phyloP scores from a whole-genome alignment of 2,888 invertebrate species.

The Heliconius hortense region DNA sequence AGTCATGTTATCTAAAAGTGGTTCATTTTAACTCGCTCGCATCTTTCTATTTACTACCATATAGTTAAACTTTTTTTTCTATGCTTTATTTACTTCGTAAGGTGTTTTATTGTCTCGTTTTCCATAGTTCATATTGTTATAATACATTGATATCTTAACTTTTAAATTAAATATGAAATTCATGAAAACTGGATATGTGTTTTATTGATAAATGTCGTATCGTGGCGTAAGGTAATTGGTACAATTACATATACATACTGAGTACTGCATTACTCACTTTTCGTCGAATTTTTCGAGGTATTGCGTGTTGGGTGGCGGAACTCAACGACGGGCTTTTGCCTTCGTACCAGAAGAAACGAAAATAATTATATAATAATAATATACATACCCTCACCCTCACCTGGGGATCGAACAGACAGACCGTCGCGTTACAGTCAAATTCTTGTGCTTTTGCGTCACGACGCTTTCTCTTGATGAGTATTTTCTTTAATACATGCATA shows the following conservation, averaged over 20 bases:
- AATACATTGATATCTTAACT: neutral
- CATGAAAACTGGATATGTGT: neutral
- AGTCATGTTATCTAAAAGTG: conserved; percentile 45
- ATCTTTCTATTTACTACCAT: conserved; percentile 21
- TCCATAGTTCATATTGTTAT: neutral
- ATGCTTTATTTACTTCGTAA: neutral
- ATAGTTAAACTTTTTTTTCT: conserved; percentile 10
- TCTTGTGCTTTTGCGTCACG: too few relatives aligned
- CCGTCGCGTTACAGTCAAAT: too few relatives aligned
- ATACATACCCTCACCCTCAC: too few relatives aligned
- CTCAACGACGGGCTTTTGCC: too few relatives aligned
- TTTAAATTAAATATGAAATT: neutral
- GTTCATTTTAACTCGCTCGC: conserved; percentile 34
- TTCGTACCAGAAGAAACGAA: too few relatives aligned
- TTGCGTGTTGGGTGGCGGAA: too few relatives aligned
- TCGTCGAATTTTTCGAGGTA: too few relatives aligned
- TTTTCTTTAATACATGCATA: neutral
- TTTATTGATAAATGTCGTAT: neutral
- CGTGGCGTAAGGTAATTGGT: neutral
- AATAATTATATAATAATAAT: too few relatives aligned
- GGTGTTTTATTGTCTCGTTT: neutral
- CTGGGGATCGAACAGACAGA: too few relatives aligned
- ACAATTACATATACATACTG: too few relatives aligned
- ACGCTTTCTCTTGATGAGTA: too few relatives aligned
- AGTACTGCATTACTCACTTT: too few relatives aligned